Conservation (phyloP, 2,888 invertebrate genomes). For the Encarsia formosa region DNA sequence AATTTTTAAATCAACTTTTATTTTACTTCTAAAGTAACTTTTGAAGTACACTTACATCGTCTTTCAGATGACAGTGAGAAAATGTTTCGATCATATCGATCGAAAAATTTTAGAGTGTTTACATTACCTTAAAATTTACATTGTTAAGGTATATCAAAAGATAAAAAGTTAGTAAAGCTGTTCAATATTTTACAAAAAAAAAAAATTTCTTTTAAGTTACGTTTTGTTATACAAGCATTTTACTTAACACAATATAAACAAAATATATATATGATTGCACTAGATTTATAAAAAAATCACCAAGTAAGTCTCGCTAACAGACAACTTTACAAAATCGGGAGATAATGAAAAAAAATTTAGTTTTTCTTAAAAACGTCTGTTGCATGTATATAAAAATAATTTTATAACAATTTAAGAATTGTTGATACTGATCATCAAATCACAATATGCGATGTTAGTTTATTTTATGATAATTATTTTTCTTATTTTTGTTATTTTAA, state of each 20-base stretch:
- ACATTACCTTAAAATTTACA: background rate
- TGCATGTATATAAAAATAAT: slow-evolving; percentile 20
- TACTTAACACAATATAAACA: background rate
- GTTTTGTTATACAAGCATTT: background rate
- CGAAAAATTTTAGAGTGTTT: too few species aligned
- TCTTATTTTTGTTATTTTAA: slow-evolving; percentile 28
- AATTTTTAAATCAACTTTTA: too few species aligned
- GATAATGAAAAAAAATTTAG: background rate
- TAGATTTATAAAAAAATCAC: too few species aligned
- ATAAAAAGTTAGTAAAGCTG: too few species aligned
- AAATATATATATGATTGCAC: too few species aligned
- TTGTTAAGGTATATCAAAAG: background rate
- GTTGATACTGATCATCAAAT: slow-evolving; percentile 21
- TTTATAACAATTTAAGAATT: slow-evolving; percentile 22
- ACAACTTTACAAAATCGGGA: background rate
- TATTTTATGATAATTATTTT: slow-evolving; percentile 21
- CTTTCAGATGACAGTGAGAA: too few species aligned
- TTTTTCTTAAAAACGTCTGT: slow-evolving; percentile 7
- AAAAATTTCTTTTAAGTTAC: background rate
- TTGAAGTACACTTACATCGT: too few species aligned
- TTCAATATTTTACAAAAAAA: too few species aligned
- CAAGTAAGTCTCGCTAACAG: too few species aligned
- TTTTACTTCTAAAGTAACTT: too few species aligned
- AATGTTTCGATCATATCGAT: too few species aligned
- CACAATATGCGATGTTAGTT: slow-evolving; percentile 25